Evolutionary conservation across 2,888 invertebrate genomes (phyloP), one percentile per base, ranked within the genome.

Genomic region (Protonemura montana): DNA sequence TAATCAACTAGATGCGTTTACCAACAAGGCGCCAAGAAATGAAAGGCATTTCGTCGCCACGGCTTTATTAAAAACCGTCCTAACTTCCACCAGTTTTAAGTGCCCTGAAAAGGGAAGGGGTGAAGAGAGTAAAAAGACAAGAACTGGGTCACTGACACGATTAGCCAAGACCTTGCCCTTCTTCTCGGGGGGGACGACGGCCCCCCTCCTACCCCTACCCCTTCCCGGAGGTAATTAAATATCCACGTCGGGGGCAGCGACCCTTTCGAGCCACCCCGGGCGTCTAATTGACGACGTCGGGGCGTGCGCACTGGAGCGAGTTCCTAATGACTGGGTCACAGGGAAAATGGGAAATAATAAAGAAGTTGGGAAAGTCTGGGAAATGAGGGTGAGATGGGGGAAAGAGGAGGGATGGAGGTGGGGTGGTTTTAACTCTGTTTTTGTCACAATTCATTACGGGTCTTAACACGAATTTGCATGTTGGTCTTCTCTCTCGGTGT

Each of bases 361-460:
- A 87, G 85, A 87, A 87, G 82, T 87, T 87, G 87, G 86, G 87
- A 88, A 87, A 87, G 86, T 86, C 86, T 86, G 59, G 59, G 59
- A 59, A 59, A 59, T 59, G 59, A 13, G 59, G 21, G 59, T 16
- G 85, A 76, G 86, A 78, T 82, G 85, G 59, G 59, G 59, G 59
- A 21, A 35, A 2, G 59, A 16, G 21, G 21, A 59, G 7, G 59
- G 21, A 59, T 59, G 59, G 59, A 59, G 59, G 82, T 76, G 59
- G 85, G 84, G 82, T 86, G 84, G 77, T 87, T 87, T 88, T 87
- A 88, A 87, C 86, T 87, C 84, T 81, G 86, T 88, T 86, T 87
- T 88, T 88, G 88, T 88, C 88, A 86, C 87, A 86, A 88, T 88
- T 88, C 88, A 88, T 88, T 88, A 87, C 86, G 25, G 82, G 83